Base-by-base conservation (phyloP, 2,888 invertebrate species). In the Hydrotaea cyrtoneurina region DNA sequence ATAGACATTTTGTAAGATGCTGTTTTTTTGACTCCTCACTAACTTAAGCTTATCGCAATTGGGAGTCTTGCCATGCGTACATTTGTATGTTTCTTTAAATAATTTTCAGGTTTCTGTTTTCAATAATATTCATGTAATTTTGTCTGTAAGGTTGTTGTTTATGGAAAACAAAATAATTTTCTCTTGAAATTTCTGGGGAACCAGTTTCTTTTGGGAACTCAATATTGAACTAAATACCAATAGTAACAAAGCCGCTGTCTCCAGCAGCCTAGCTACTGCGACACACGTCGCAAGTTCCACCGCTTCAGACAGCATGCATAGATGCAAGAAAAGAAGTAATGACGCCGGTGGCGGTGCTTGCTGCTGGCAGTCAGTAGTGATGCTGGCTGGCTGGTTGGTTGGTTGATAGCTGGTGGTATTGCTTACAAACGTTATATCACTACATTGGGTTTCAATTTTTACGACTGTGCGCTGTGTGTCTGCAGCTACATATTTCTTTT, bases 151-250 rank as follows among this genome's bases (percentile, higher is more conserved):
- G 62, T 62, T 62, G 59, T 59, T 59, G 62, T 62, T 62, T 31
- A 62, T 72, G 21, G 7, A 72, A 43, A 19, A 50, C 13, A n/a
- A 50, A 74, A 23, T 13, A 77, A 57, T 82, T 85, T 79, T 85
- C 84, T 77, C 76, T 74, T 79, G 53, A 73, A 82, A 66, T 77
- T 82, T 77, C 31, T 5, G 36, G 50, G 77, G 77, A 85, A 85
- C 85, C 82, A 79, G 82, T 85, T 85, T 85, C 31, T 69, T 79
- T 85, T 76, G 69, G 74, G 82, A 55, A 85, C 69, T 80, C 69
- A 85, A 75, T 82, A 82, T 77, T 85, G 82, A 82, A 82, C 85
- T 78, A 85, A 82, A 85, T 85, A 85, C 79, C 85, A 79, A 85
- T 46, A 82, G 76, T 75, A 53, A 78, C 78, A 31, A 31, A 46